These are phyloP conservation scores for Heliocidaris tuberculata DNA, from an alignment of 35 echinoderm and acorn worm species.

Conservation along the genomic window DNA sequence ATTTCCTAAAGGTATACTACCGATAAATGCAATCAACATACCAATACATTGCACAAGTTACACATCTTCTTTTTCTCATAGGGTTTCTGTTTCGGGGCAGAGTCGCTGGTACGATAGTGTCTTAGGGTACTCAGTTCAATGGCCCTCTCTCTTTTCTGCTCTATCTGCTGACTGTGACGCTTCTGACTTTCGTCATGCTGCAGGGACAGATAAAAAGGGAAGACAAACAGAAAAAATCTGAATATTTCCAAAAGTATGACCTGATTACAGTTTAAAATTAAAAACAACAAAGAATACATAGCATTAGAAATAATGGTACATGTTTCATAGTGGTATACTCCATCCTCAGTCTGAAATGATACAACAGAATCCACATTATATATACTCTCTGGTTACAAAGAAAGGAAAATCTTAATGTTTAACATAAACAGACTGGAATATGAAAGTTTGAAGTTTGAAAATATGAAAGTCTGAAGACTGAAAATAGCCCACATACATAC, in stretches of 20 bases:
- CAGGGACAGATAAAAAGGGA: background rate
- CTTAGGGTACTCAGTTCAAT: constrained; percentile 90
- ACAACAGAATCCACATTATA: too few relatives aligned
- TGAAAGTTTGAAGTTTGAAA: too few relatives aligned
- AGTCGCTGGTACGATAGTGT: constrained; percentile 76
- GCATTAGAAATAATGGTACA: background rate
- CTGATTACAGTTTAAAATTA: background rate
- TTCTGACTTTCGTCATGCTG: constrained; percentile 86
- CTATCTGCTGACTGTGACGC: constrained; percentile 80
- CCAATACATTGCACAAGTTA: constrained; percentile 79
- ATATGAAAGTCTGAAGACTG: too few relatives aligned
- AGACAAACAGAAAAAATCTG: background rate
- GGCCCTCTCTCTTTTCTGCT: constrained; percentile 86
- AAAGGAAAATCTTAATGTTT: too few relatives aligned
- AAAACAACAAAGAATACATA: background rate
- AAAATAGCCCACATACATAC: too few relatives aligned
- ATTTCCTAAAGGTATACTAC: too few relatives aligned
- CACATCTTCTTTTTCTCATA: constrained; percentile 95
- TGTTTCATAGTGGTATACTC: too few relatives aligned
- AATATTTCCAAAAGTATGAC: background rate
- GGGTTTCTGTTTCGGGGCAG: constrained; percentile 84
- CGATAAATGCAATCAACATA: constrained; percentile 40
- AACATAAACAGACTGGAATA: too few relatives aligned
- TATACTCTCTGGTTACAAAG: too few relatives aligned
- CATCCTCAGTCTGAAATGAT: too few relatives aligned